Base-by-base conservation (phyloP, 2,888 invertebrate species). In the Drosophila glabriapex region DNA sequence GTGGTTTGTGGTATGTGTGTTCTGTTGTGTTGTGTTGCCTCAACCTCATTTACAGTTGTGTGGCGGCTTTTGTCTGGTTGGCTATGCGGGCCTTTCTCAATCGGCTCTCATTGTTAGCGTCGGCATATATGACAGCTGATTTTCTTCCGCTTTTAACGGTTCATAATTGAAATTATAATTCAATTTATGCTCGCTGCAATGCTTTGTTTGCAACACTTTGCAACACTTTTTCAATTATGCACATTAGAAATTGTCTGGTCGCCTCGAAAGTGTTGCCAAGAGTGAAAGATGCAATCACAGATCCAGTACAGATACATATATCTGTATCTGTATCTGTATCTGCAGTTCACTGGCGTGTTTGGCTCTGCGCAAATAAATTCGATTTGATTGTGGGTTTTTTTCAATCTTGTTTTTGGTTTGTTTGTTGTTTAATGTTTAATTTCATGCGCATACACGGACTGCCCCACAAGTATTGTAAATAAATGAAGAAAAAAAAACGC, bases 101-200 rank as follows among this genome's bases (percentile, higher is more conserved):
- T 85, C 76, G 79, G 67, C 84, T 25, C 67, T 31, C 82, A 83
- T 86, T 89, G 87, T 86, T 46, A 61, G 19, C 68, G 54, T 39
- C 53, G 53, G 68, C 25, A 31, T 68, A 29, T 61, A 41, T 69
- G 76, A 65, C 78, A 54, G 68, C 65, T 50, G 64, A 80, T 73
- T 82, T 89, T 86, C 90, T 86, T 86, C 87, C 87, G 85, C 85
- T 88, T 83, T 84, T 89, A 90, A 87, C 87, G 82, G 90, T 86
- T 83, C 86, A 86, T 90, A 87, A 90, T 90, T 87, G 89, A 87
- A 90, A 89, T 90, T 86, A 83, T 87, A 89, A 87, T 87, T 89
- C 89, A 86, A 90, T 90, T 87, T 85, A 73, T 74, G 62, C 60
- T 66, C 28, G 33, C 54, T 46, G 66, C 37, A 70, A 25, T 56